phyloP scores from a whole-genome alignment of 2,888 invertebrate species.

The Athripsodes cinereus region DNA sequence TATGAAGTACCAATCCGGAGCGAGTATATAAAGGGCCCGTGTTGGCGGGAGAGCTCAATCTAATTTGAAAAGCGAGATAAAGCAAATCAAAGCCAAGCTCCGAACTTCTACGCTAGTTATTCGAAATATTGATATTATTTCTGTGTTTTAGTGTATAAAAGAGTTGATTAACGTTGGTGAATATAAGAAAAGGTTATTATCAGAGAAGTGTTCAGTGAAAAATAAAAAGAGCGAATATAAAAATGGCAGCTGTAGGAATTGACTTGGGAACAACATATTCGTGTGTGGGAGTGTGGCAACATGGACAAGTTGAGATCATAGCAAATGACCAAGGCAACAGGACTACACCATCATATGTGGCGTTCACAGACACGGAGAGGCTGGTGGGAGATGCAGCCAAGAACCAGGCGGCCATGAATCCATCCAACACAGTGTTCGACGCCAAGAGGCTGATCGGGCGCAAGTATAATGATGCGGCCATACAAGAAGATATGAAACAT shows the following conservation, averaged over 20 bases:
- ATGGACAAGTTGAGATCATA: conserved; percentile 76
- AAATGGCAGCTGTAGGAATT: conserved; percentile 59
- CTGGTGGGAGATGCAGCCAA: conserved; percentile 84
- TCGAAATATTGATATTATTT: no score
- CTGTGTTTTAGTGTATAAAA: no score
- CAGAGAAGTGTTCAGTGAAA: background rate
- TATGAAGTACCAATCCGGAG: conserved; percentile 9
- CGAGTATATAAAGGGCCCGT: conserved; percentile 9
- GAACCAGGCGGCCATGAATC: conserved; percentile 75
- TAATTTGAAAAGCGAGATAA: conserved; percentile 10
- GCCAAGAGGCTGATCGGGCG: conserved; percentile 76
- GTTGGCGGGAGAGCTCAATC: conserved; percentile 9
- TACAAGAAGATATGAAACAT: conserved; percentile 73
- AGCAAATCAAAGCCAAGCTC: background rate
- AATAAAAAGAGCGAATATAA: background rate
- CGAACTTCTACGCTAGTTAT: no score
- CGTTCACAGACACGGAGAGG: conserved; percentile 78
- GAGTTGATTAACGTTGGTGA: background rate
- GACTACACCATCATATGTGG: conserved; percentile 83
- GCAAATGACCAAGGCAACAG: conserved; percentile 86
- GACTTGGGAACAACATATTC: conserved; percentile 87
- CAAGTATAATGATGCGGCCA: conserved; percentile 66
- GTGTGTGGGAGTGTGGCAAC: conserved; percentile 80
- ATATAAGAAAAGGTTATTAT: background rate
- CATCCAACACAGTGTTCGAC: conserved; percentile 66